Evolutionary conservation across 2,797 vertebrate species (phyloP), one percentile per base, ranked within the genome.

Genomic region (Kryptolebias ocellatus): DNA sequence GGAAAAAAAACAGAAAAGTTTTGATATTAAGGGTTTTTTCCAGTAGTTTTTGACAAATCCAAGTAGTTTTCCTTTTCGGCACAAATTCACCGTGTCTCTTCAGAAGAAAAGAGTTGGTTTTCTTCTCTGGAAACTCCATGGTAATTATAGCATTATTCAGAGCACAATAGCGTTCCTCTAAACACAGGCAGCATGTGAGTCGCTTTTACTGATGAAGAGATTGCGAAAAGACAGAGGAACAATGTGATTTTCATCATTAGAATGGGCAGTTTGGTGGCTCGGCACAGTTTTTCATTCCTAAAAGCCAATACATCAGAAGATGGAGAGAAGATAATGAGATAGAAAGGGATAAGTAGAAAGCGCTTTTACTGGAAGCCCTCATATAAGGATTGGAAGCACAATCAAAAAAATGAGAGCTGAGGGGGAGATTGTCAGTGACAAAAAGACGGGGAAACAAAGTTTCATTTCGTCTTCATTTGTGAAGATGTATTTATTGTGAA

Each of bases 241-340:
- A 84, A 89, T 69, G 83, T 67, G 54, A 82, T 82, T 89, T 85
- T 86, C 39, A 72, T 89, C 81, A 87, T 90, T 85, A 64, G 67
- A 78, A 49, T 1, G 15, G 83, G 73, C 74, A 79, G 71, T 86
- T 87, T 74, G 84, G 77, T 74, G 57, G 66, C 70, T 54, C 47
- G 62, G 74, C 64, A 68, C 80, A 73, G 72, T 85, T 87, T 83
- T 81, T 85, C 74, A 73, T 75, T 65, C 57, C 82, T 90, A 88
- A 92, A 92, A 92, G 91, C 89, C 75, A 62, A 20, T 80, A 70
- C 70, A 68, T 82, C 74, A 79, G 72, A 77, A 78, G 76, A 84
- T 75, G 17, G 59, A 68, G 61, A 75, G 74, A 79, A 79, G 86
- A 87, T 83, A 84, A 87, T 74, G 74, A 78, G 76, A 76, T 63